Evolutionary conservation across 2,797 vertebrate species (phyloP).

Genomic region (Pampus argenteus): DNA sequence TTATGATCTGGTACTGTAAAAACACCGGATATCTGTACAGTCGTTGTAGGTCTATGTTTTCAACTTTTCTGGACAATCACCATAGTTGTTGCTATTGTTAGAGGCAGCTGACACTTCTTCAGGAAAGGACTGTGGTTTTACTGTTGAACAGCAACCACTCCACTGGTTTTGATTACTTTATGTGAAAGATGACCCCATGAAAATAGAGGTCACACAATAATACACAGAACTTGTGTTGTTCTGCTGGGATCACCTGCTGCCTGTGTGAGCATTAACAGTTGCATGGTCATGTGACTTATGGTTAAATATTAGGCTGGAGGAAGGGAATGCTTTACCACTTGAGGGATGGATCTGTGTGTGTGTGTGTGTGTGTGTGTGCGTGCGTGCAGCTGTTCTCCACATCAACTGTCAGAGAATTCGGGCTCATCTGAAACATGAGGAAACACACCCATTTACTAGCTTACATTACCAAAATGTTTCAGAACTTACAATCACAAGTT

Average conservation of each 20-base stretch:
- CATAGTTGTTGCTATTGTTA: neutral
- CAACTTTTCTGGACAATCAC: neutral
- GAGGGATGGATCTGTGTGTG: neutral
- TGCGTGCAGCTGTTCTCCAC: neutral
- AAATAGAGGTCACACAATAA: neutral
- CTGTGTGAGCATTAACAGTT: conserved; percentile 5
- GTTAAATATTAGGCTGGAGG: neutral
- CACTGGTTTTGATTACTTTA: neutral
- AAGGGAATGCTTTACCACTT: too few species aligned
- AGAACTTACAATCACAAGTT: neutral
- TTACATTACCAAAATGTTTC: neutral
- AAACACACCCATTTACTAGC: neutral
- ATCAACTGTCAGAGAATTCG: neutral
- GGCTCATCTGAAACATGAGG: too few species aligned
- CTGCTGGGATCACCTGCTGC: conserved; percentile 7
- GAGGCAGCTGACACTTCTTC: neutral
- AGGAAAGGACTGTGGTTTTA: neutral
- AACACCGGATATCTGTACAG: neutral
- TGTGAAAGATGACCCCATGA: neutral
- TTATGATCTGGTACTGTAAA: neutral
- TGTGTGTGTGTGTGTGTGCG: too few species aligned
- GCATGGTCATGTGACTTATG: neutral
- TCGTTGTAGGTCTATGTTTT: neutral
- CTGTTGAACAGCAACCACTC: neutral
- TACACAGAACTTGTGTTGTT: neutral